These are phyloP conservation scores for Rhagonycha lutea DNA, from an alignment of 2,888 invertebrate genomes.

Conservation along the genomic window DNA sequence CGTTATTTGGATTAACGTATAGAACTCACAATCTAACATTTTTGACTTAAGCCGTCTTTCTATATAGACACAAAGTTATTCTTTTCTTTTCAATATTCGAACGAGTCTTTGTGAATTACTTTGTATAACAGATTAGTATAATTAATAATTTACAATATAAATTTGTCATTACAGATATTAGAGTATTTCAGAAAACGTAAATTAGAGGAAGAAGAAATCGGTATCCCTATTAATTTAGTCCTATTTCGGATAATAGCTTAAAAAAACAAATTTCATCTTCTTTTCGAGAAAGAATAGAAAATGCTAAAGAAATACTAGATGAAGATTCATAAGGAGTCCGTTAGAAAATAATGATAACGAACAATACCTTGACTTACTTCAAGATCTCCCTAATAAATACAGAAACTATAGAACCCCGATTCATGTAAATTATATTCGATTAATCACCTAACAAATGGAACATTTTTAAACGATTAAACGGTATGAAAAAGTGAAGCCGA, in stretches of 20 bases:
- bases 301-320: slow-evolving; percentile 56
- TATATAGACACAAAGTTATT: too few species aligned
- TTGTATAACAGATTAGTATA: neutral
- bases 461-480: slow-evolving; percentile 38
- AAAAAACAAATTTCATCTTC: slow-evolving; percentile 57
- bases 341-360: slow-evolving; percentile 48
- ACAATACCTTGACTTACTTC: slow-evolving; percentile 59
- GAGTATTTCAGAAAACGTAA: slow-evolving; percentile 25
- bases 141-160: neutral
- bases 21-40: too few species aligned
- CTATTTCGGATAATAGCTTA: slow-evolving; percentile 33
- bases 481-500: slow-evolving; percentile 45
- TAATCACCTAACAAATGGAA: slow-evolving; percentile 34
- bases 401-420: slow-evolving; percentile 54
- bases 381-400: slow-evolving; percentile 64
- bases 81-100: too few species aligned
- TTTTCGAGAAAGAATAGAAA: slow-evolving; percentile 61
- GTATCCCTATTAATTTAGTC: slow-evolving; percentile 30
- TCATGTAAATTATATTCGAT: slow-evolving; percentile 26
- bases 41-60: too few species aligned
- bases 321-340: slow-evolving; percentile 38
- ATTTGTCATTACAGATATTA: slow-evolving; percentile 11
- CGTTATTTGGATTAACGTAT: too few species aligned
- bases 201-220: slow-evolving; percentile 39
- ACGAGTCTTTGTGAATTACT: too few species aligned